Conservation (phyloP, 2,113 vertebrate species). For the Anhinga rufa region DNA sequence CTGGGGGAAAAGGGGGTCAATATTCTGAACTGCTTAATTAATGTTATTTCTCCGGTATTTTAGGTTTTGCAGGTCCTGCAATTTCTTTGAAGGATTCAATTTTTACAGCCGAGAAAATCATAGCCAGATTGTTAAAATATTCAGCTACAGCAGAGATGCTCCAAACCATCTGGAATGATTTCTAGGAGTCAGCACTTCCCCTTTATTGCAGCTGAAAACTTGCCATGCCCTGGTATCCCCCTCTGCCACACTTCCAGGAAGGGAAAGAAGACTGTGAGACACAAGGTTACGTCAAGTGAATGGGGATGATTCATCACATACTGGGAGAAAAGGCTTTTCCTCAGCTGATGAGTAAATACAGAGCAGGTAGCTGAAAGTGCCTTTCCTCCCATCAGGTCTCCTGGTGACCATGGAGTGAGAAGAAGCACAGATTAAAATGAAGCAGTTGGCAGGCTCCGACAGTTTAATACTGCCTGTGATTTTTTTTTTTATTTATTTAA, state of each 20-base stretch:
- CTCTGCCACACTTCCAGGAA: background rate
- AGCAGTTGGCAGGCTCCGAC: background rate
- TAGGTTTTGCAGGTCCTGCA: constrained; percentile 55
- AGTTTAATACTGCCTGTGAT: background rate
- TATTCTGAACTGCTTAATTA: constrained; percentile 50
- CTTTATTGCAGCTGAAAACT: background rate
- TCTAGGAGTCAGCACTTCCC: constrained; percentile 67
- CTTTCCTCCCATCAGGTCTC: background rate
- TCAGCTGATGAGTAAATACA: background rate
- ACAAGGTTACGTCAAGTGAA: background rate
- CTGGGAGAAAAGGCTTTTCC: background rate
- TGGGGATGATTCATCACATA: background rate
- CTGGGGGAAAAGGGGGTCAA: background rate
- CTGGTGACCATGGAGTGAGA: background rate
- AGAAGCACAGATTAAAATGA: background rate
- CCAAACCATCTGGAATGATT: constrained; percentile 74
- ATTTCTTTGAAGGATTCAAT: constrained; percentile 54
- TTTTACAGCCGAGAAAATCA: constrained; percentile 42
- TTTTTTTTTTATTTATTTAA: background rate
- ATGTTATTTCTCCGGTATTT: constrained; percentile 29
- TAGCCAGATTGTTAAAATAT: constrained; percentile 77
- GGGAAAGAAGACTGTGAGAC: background rate
- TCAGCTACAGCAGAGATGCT: constrained; percentile 56
- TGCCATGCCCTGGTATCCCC: background rate
- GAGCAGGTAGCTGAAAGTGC: background rate